Evolutionary conservation across 2,888 invertebrate species (phyloP).

Genomic region (Aspidapion aeneum): DNA sequence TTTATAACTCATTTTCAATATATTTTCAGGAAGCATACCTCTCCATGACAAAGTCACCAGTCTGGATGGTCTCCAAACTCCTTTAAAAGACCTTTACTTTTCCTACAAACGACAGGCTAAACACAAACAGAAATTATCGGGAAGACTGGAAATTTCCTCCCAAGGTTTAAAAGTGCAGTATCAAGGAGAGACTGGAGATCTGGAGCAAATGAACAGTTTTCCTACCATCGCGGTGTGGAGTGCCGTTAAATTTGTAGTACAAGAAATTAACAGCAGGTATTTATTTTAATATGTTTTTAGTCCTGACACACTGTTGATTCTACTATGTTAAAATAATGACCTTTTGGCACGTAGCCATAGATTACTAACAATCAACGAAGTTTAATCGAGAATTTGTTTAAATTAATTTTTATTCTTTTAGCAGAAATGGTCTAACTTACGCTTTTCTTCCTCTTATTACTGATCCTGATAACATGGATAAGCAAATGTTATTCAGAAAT

Average conservation of each 20-base stretch:
- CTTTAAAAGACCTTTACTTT: constrained; percentile 71
- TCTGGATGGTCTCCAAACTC: constrained; percentile 76
- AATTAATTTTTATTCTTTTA: too few species aligned
- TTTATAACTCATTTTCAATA: too few species aligned
- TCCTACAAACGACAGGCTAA: constrained; percentile 53
- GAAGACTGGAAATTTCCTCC: constrained; percentile 64
- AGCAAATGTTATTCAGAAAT: constrained; percentile 61
- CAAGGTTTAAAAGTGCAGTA: constrained; percentile 71
- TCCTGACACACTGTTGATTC: too few species aligned
- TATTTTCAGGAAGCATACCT: constrained; percentile 62
- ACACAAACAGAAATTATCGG: constrained; percentile 50
- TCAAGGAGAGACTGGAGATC: constrained; percentile 59
- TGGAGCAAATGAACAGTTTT: constrained; percentile 74
- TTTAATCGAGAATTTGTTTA: too few species aligned
- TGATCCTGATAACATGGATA: constrained; percentile 76
- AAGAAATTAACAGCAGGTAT: constrained; percentile 45
- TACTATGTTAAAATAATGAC: too few species aligned
- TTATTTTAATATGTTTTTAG: neutral
- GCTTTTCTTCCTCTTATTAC: constrained; percentile 84
- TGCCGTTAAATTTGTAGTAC: constrained; percentile 79
- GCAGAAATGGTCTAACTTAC: constrained; percentile 43
- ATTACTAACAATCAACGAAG: too few species aligned
- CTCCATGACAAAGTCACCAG: constrained; percentile 78
- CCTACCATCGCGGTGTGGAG: constrained; percentile 93
- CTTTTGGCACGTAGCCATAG: too few species aligned